Evolutionary conservation across 2,797 vertebrate genomes (phyloP).

Genomic region (Coreius guichenoti): DNA sequence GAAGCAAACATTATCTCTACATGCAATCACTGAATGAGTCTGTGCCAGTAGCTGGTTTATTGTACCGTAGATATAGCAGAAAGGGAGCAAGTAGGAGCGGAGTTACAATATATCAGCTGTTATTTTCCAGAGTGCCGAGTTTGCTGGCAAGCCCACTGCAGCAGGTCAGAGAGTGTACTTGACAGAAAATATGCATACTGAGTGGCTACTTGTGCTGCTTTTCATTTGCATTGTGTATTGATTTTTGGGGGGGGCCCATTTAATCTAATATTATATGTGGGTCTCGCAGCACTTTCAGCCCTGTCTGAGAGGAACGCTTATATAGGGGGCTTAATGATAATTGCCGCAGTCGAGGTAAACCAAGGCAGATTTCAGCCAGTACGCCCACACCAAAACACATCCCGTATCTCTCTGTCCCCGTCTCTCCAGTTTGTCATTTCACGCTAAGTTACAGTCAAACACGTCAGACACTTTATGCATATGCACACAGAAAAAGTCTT

Average conservation of each 20-base stretch:
- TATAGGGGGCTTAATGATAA: conserved; percentile 83
- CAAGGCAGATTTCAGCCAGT: conserved; percentile 78
- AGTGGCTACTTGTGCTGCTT: conserved; percentile 85
- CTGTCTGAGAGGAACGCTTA: conserved; percentile 80
- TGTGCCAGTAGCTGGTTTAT: conserved; percentile 69
- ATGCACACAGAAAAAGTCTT: conserved; percentile 12
- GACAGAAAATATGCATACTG: conserved; percentile 88
- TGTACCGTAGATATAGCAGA: conserved; percentile 52
- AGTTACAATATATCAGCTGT: conserved; percentile 81
- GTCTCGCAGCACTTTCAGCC: conserved; percentile 78
- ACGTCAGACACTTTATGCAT: background rate
- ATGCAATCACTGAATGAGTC: conserved; percentile 78
- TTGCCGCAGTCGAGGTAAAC: conserved; percentile 80
- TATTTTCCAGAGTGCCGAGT: conserved; percentile 83
- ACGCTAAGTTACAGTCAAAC: background rate
- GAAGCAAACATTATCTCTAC: conserved; percentile 76
- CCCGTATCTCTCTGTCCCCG: conserved; percentile 46
- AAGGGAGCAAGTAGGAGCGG: conserved; percentile 73
- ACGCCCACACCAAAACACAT: conserved; percentile 73
- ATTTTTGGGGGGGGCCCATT: conserved; percentile 80
- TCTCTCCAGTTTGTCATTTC: conserved; percentile 4
- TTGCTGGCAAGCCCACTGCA: conserved; percentile 74
- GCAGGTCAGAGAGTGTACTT: conserved; percentile 87
- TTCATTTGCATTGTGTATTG: conserved; percentile 88
- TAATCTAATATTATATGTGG: conserved; percentile 86